These are phyloP conservation scores for Pantherophis alleghaniensis DNA, from an alignment of 2,797 vertebrate species.

Conservation along the genomic window DNA sequence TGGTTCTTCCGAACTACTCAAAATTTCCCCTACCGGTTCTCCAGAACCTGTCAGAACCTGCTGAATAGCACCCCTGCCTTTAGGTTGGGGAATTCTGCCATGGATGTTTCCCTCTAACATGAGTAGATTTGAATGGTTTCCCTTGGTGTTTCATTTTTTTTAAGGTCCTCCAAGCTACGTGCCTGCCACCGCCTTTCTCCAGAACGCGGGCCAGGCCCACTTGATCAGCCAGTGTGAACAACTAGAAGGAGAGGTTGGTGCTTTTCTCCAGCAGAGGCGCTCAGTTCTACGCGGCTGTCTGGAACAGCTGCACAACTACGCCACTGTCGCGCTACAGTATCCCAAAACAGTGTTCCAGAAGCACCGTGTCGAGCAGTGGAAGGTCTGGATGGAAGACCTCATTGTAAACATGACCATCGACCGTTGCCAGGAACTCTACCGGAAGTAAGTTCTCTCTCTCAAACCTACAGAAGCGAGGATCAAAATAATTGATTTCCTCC, in stretches of 20 bases:
- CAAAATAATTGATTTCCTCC: neutral
- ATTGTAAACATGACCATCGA: constrained; percentile 89
- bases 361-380: constrained; percentile 93
- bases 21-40: no score
- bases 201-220: constrained; percentile 95
- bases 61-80: no score
- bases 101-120: neutral
- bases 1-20: no score
- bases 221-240: constrained; percentile 95
- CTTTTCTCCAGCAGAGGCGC: constrained; percentile 91
- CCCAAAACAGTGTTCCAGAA: constrained; percentile 87
- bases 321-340: constrained; percentile 93
- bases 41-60: no score
- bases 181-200: constrained; percentile 93
- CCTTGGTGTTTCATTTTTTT: constrained; percentile 16
- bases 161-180: constrained; percentile 96
- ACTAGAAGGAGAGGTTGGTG: constrained; percentile 88
- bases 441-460: constrained; percentile 81
- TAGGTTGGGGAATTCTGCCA: neutral
- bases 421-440: constrained; percentile 87
- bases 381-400: constrained; percentile 95
- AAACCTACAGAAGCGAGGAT: neutral
- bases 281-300: constrained; percentile 87
- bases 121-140: constrained; percentile 6
- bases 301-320: constrained; percentile 96